Conservation (phyloP, 2,797 vertebrate genomes). For the Sebastes minor region DNA sequence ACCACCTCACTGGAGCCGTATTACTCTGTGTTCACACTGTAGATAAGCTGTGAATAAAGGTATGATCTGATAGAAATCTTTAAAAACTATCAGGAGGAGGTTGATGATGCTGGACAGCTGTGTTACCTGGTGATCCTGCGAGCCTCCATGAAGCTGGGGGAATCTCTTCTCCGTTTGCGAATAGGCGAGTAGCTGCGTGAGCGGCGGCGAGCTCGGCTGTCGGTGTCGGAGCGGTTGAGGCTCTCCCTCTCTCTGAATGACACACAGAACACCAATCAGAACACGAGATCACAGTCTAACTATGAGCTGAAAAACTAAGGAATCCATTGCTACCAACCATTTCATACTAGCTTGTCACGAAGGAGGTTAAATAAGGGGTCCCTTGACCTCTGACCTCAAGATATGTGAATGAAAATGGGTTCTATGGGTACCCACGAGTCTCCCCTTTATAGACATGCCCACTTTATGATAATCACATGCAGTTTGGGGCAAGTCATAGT, state of each 20-base stretch:
- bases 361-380: too few relatives aligned
- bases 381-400: too few relatives aligned
- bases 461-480: too few relatives aligned
- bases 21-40: neutral
- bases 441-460: too few relatives aligned
- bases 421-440: too few relatives aligned
- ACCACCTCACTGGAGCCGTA: neutral
- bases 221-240: constrained; percentile 87
- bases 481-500: too few relatives aligned
- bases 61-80: neutral
- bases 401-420: too few relatives aligned
- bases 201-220: constrained; percentile 89
- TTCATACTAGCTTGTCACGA: too few relatives aligned
- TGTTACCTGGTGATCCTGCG: constrained; percentile 96
- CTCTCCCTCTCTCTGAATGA: constrained; percentile 89
- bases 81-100: neutral
- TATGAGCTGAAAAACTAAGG: neutral
- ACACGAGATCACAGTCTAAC: neutral
- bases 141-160: constrained; percentile 98
- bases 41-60: neutral
- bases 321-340: too few relatives aligned
- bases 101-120: neutral
- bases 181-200: constrained; percentile 98
- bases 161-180: constrained; percentile 94
- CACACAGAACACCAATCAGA: constrained; percentile 7